phyloP scores from a whole-genome alignment of 2,888 invertebrate genomes.

The Acleris emargana region DNA sequence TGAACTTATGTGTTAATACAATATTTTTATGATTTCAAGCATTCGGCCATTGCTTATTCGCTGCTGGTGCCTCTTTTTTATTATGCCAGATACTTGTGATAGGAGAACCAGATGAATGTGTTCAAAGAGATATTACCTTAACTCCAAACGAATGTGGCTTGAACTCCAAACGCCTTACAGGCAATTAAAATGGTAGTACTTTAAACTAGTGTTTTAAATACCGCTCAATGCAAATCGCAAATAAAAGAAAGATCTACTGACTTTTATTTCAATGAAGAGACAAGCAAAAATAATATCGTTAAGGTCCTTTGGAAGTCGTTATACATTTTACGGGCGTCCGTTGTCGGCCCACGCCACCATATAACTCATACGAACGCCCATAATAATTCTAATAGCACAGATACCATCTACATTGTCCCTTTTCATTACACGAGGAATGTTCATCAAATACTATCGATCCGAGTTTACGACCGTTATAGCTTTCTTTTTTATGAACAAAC shows the following conservation, averaged over 20 bases:
- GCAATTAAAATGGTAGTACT: no score
- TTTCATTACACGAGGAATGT: conserved; percentile 35
- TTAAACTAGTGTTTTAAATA: no score
- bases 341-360: conserved; percentile 23
- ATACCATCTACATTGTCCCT: conserved; percentile 35
- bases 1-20: no score
- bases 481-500: conserved; percentile 26
- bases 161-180: no score
- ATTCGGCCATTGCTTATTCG: no score
- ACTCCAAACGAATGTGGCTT: no score
- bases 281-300: conserved; percentile 13
- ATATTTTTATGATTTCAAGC: no score
- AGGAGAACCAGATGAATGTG: no score
- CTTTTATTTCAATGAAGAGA: conserved; percentile 5
- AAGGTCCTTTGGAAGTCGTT: conserved; percentile 29
- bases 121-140: no score
- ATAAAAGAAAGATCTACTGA: conserved; percentile 5
- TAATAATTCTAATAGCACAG: conserved; percentile 33
- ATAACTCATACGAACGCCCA: conserved; percentile 24
- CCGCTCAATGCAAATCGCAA: neutral
- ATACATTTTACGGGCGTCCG: conserved; percentile 34
- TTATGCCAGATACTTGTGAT: no score
- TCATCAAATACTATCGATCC: conserved; percentile 31
- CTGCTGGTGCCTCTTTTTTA: no score
- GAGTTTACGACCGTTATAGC: conserved; percentile 17